Evolutionary conservation across 2,113 vertebrate species (phyloP).

Genomic region (Gorsachius goisagi): DNA sequence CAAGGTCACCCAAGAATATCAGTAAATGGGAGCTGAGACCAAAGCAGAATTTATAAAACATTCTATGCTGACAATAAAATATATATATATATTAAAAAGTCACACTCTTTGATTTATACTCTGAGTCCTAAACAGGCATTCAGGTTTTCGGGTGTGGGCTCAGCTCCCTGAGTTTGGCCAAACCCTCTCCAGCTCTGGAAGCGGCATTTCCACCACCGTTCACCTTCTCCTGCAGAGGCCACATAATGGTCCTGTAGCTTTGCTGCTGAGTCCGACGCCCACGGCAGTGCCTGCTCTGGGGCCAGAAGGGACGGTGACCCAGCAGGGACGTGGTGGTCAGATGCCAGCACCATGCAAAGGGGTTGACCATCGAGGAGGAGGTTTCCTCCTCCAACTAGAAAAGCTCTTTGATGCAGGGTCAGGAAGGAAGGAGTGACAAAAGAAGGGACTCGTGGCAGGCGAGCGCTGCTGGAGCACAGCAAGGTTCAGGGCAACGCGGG

Average conservation of each 20-base stretch:
- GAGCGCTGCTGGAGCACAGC: neutral
- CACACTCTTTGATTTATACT: neutral
- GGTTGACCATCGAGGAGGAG: neutral
- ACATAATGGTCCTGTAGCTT: rapidly evolving
- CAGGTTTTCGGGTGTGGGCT: neutral
- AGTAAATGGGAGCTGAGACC: neutral
- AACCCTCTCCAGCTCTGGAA: neutral
- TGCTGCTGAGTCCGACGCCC: neutral
- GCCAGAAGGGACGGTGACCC: neutral
- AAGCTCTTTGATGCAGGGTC: neutral
- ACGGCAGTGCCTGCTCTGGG: neutral
- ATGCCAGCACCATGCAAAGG: neutral
- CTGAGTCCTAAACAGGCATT: neutral
- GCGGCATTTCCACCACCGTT: neutral
- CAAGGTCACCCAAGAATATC: slow-evolving; percentile 39
- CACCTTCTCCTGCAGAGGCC: neutral
- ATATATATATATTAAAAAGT: neutral
- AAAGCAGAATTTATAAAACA: neutral
- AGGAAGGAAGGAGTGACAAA: neutral
- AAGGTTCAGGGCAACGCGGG: rapidly evolving
- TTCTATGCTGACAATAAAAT: neutral
- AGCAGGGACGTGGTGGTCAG: neutral
- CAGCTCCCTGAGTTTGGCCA: neutral
- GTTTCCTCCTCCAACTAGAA: neutral
- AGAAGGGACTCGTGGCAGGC: rapidly evolving